Evolutionary conservation across 2,797 vertebrate genomes (phyloP).

Genomic region (Nothura maculosa): DNA sequence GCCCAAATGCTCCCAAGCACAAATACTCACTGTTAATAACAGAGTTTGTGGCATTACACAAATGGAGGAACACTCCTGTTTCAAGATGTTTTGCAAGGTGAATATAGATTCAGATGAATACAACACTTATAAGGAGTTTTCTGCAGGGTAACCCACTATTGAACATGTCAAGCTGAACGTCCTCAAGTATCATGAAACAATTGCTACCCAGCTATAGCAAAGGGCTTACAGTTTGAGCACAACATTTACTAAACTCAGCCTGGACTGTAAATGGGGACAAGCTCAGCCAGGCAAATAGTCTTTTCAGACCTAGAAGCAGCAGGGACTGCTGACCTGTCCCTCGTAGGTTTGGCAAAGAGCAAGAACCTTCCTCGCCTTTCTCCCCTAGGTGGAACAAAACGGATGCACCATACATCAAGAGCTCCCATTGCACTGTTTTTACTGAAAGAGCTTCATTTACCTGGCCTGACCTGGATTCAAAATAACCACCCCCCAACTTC

Average conservation of each 20-base stretch:
- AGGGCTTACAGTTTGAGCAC: background rate
- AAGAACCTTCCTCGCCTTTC: background rate
- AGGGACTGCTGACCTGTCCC: accelerated
- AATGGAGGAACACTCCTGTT: background rate
- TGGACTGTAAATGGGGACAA: background rate
- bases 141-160: too few species aligned
- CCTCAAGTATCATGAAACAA: background rate
- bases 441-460: slow-evolving; percentile 15
- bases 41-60: background rate
- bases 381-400: background rate
- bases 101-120: background rate
- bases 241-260: background rate
- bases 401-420: background rate
- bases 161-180: background rate
- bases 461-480: slow-evolving; percentile 16
- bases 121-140: background rate
- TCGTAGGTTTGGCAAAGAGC: background rate
- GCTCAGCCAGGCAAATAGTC: background rate
- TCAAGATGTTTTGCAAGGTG: background rate
- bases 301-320: background rate
- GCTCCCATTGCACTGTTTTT: background rate
- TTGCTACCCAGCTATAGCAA: background rate
- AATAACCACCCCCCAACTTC: slow-evolving; percentile 14
- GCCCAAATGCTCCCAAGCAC: background rate
- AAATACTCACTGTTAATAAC: background rate